Conservation (phyloP, 2,888 invertebrate genomes). For the Amphipyra berbera region DNA sequence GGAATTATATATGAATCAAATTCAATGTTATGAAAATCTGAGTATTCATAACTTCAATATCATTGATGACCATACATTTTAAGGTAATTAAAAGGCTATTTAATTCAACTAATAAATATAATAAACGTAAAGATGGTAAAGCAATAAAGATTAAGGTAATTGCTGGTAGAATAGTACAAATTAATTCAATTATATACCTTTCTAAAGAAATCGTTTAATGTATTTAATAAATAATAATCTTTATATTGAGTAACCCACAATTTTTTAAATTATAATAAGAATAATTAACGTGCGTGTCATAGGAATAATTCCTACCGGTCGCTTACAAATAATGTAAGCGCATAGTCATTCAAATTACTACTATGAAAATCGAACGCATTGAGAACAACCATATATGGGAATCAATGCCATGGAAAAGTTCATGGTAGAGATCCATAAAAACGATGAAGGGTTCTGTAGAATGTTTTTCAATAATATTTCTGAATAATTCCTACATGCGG, state of each 20-base stretch:
- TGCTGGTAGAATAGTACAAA: slow-evolving; percentile 91
- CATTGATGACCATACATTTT: slow-evolving; percentile 92
- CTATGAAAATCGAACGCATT: too few relatives aligned
- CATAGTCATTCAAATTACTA: too few relatives aligned
- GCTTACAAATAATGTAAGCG: too few relatives aligned
- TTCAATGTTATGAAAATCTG: slow-evolving; percentile 90
- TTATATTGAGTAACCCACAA: slow-evolving; percentile 90
- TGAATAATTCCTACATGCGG: not conserved
- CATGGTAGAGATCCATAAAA: too few relatives aligned
- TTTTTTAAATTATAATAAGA: slow-evolving; percentile 90
- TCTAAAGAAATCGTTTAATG: slow-evolving; percentile 90
- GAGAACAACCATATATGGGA: too few relatives aligned
- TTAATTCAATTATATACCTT: slow-evolving; percentile 91
- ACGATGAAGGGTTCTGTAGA: too few relatives aligned
- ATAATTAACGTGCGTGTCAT: slow-evolving; percentile 90
- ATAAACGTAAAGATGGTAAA: slow-evolving; percentile 89
- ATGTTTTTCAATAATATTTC: not conserved
- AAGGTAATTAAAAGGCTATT: slow-evolving; percentile 89
- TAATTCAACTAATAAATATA: slow-evolving; percentile 91
- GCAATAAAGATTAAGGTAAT: slow-evolving; percentile 91
- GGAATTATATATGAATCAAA: slow-evolving; percentile 91
- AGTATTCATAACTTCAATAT: slow-evolving; percentile 92
- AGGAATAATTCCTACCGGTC: too few relatives aligned
- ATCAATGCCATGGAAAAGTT: too few relatives aligned
- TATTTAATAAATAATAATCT: slow-evolving; percentile 89